phyloP scores from a whole-genome alignment of 2,888 invertebrate genomes.

The Rutpela maculata region DNA sequence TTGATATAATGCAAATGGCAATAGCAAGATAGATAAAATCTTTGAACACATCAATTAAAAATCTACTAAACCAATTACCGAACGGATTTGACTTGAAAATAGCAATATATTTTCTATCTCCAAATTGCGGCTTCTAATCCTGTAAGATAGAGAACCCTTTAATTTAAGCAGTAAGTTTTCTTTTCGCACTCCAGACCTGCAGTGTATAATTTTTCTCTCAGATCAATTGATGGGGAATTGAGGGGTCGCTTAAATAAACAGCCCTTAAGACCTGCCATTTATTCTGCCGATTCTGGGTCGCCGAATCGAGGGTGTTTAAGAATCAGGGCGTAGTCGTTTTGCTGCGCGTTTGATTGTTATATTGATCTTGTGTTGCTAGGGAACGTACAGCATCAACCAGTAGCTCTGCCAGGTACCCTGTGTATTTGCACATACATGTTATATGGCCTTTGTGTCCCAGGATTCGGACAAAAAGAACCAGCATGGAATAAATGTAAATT shows the following conservation, averaged over 20 bases:
- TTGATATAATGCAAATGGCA: no score
- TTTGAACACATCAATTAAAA: neutral
- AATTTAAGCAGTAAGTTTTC: constrained; percentile 31
- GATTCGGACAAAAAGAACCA: constrained; percentile 15
- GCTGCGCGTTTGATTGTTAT: constrained; percentile 71
- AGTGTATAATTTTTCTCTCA: constrained; percentile 54
- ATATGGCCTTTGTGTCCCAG: constrained; percentile 23
- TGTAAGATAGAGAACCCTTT: constrained; percentile 9
- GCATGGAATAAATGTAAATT: constrained; percentile 21
- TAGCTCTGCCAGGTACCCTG: constrained; percentile 60
- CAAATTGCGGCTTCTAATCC: constrained; percentile 32
- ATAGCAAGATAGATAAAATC: no score
- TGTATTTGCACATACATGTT: constrained; percentile 39
- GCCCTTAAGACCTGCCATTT: constrained; percentile 44
- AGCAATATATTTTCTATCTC: neutral
- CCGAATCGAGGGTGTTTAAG: constrained; percentile 62
- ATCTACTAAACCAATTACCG: neutral
- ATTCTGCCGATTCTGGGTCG: constrained; percentile 47
- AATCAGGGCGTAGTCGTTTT: constrained; percentile 69
- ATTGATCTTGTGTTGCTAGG: constrained; percentile 72
- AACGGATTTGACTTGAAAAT: neutral
- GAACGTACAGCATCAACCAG: constrained; percentile 64
- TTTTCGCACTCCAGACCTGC: constrained; percentile 23
- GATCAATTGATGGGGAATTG: constrained; percentile 56
- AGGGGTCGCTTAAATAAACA: constrained; percentile 48